Evolutionary conservation across 2,797 vertebrate species (phyloP), one percentile per base, ranked within the genome.

Genomic region (Manis crassicaudata): DNA sequence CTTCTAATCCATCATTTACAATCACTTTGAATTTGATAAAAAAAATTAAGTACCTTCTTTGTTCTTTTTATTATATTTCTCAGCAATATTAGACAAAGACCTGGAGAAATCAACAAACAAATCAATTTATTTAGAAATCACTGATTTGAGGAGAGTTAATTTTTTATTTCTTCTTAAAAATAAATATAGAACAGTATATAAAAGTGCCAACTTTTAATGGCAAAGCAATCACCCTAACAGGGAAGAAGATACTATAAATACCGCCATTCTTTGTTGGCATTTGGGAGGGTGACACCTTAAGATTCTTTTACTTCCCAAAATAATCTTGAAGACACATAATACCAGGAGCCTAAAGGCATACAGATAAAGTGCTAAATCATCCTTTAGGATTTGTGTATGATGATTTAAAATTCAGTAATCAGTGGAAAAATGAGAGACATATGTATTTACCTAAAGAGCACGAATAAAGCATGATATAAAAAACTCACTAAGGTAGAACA

Each of bases 41-140:
- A 46, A 92, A 95, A 94, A 87, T 92, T 90, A 92, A 27, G 35
- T 99, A 99, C 98, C 98, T 98, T 98, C 98, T 96, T 96, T 89
- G 75, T 97, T 98, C 29, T 95, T 95, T 96, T 98, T 95, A 88
- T 98, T 98, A 72, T 97, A 88, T 77, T 97, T 96, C 93, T 97
- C 75, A 37, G 98, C 98, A 86, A 96, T 81, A n/a, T 97, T 94
- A 94, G 98, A 98, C 83, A 98, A 96, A 20, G 97, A 96, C 99
- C 99, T 99, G 93, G 1, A 97, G 96, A 98, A 62, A 88, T 77
- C 23, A 65, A 90, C 11, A 82, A 76, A 82, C 11, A 85, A 75
- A 11, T 56, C 23, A 62, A 40, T 46, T 46, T 80, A 20, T 27
- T 95, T 56, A 80, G 87, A 88, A 81, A 70, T 40, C 65, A 93